A percentile compares a stretch with the other conserved stretches of the same genome.
Evolutionary conservation across 2,888 invertebrate species (phyloP).

Genomic region (Panorpa germanica): DNA sequence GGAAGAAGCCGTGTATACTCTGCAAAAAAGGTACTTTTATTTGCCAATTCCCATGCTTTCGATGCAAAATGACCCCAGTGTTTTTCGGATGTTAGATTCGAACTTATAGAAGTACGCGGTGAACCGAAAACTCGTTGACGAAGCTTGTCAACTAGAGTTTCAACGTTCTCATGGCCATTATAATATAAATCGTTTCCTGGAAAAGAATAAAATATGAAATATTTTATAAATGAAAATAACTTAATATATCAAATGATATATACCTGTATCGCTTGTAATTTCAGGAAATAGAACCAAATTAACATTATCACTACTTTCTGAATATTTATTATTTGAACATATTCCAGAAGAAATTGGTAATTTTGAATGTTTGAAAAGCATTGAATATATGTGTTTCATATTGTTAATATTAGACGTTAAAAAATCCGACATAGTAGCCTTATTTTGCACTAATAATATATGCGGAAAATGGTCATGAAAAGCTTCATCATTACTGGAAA

Average conservation of each 20-base stretch:
- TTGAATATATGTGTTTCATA: slow-evolving; percentile 39
- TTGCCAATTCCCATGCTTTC: slow-evolving; percentile 69
- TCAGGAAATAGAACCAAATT: slow-evolving; percentile 17
- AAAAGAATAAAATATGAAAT: slow-evolving; percentile 10
- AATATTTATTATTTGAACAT: slow-evolving; percentile 13
- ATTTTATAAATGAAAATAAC: slow-evolving; percentile 5
- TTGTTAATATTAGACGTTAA: slow-evolving; percentile 33
- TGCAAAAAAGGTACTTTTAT: slow-evolving; percentile 64
- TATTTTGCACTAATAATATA: slow-evolving; percentile 65
- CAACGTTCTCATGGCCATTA: slow-evolving; percentile 14
- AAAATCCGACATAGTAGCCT: slow-evolving; percentile 56
- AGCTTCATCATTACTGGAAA: slow-evolving; percentile 33
- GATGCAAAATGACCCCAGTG: slow-evolving; percentile 71
- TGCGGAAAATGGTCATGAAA: slow-evolving; percentile 67
- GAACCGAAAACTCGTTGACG: slow-evolving; percentile 18
- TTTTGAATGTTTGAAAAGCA: slow-evolving; percentile 17
- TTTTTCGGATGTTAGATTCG: slow-evolving; percentile 60
- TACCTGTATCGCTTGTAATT: slow-evolving; percentile 12
- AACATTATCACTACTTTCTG: slow-evolving; percentile 15
- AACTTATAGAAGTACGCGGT: too few relatives aligned
- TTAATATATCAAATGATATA: background rate
- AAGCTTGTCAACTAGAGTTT: slow-evolving; percentile 15
- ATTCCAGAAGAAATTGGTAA: slow-evolving; percentile 14
- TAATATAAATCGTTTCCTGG: slow-evolving; percentile 13
- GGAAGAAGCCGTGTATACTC: slow-evolving; percentile 71